A percentile compares a stretch with the other conserved stretches of the same genome.
These are phyloP conservation scores for Barypeithes pellucidus DNA, from an alignment of 2,888 invertebrate genomes.

Conservation along the genomic window DNA sequence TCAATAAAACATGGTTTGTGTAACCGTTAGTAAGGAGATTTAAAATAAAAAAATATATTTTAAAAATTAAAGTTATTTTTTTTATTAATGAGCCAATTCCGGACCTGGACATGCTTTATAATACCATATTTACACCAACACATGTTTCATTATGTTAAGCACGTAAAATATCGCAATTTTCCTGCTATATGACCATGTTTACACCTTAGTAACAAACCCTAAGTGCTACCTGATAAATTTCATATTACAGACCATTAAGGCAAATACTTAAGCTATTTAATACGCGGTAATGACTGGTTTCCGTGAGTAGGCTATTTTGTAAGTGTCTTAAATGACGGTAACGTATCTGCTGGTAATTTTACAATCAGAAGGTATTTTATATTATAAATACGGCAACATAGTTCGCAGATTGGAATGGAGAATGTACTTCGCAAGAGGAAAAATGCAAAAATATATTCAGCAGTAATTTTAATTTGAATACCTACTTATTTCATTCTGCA, in stretches of 20 bases:
- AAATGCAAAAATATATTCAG: neutral
- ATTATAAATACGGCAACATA: neutral
- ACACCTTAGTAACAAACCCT: slow-evolving; percentile 40
- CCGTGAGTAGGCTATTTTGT: slow-evolving; percentile 21
- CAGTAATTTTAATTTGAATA: neutral
- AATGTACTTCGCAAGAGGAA: neutral
- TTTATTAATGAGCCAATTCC: neutral
- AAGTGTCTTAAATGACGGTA: slow-evolving; percentile 7
- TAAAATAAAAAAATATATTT: no score
- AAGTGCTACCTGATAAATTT: slow-evolving; percentile 43
- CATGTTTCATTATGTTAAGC: slow-evolving; percentile 32
- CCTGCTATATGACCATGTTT: slow-evolving; percentile 42
- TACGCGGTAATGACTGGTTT: slow-evolving; percentile 29
- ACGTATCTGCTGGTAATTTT: neutral
- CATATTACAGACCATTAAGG: slow-evolving; percentile 37
- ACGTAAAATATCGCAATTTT: slow-evolving; percentile 43
- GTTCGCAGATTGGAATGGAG: neutral
- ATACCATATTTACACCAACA: slow-evolving; percentile 9
- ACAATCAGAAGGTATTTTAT: neutral
- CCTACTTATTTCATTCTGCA: no score
- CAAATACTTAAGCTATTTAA: slow-evolving; percentile 17
- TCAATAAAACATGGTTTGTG: no score
- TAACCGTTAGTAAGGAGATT: no score
- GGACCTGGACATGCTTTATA: slow-evolving; percentile 8
- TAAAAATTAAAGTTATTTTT: no score